Evolutionary conservation across 2,797 vertebrate genomes (phyloP).

Genomic region (Girardinus metallicus): DNA sequence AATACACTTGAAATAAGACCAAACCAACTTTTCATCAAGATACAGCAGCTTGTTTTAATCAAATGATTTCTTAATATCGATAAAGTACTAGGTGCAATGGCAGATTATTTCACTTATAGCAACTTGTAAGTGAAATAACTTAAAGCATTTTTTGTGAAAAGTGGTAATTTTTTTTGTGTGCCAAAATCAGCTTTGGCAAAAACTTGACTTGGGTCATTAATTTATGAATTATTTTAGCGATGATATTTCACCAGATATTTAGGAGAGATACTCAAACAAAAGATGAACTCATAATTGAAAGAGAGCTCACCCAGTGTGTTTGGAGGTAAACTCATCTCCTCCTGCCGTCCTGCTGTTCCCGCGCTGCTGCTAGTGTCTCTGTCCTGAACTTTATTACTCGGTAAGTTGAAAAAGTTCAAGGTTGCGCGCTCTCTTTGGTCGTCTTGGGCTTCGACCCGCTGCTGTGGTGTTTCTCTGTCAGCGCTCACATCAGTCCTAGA

Average conservation of each 20-base stretch:
- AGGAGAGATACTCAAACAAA: neutral
- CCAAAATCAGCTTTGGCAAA: neutral
- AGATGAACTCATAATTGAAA: neutral
- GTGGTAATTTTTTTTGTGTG: too few relatives aligned
- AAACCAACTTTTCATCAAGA: too few relatives aligned
- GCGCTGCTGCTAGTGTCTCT: conserved; percentile 35
- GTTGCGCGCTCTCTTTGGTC: conserved; percentile 31
- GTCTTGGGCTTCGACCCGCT: conserved; percentile 25
- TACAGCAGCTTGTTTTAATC: too few relatives aligned
- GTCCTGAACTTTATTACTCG: conserved; percentile 34
- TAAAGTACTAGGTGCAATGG: too few relatives aligned
- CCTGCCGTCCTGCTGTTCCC: conserved; percentile 22
- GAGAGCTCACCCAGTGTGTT: conserved; percentile 62
- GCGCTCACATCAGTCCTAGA: conserved; percentile 32
- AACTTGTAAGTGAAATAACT: too few relatives aligned
- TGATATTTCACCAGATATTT: neutral
- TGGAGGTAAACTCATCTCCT: conserved; percentile 58
- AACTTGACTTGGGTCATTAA: too few relatives aligned
- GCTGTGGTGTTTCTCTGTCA: conserved; percentile 17
- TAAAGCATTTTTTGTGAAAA: too few relatives aligned
- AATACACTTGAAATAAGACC: too few relatives aligned
- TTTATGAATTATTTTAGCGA: too few relatives aligned
- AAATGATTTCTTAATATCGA: too few relatives aligned
- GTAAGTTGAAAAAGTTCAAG: neutral
- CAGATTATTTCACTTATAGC: neutral